Evolutionary conservation across 1,140 invertebrate genomes (phyloP).

Genomic region (Pogonognathellus flavescens): DNA sequence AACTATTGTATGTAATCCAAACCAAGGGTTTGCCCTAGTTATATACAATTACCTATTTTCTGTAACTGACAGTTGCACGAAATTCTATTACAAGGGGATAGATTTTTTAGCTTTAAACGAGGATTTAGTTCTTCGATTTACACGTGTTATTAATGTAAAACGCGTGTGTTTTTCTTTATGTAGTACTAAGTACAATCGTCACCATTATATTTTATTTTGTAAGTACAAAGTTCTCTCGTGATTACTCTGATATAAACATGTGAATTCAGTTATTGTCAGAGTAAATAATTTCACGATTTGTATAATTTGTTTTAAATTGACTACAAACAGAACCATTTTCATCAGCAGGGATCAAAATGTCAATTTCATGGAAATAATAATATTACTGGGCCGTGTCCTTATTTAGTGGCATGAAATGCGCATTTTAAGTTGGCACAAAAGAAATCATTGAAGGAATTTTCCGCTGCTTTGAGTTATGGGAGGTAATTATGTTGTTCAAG

Average conservation of each 20-base stretch:
- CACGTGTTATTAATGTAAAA: not conserved
- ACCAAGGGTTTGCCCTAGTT: not conserved
- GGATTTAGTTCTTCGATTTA: not conserved
- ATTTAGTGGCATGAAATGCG: not conserved
- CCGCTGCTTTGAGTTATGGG: too few relatives aligned
- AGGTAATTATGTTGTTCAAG: too few relatives aligned
- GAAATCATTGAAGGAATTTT: too few relatives aligned
- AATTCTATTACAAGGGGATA: constrained; percentile 23
- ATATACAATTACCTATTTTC: too few relatives aligned
- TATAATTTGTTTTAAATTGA: not conserved
- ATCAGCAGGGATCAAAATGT: not conserved
- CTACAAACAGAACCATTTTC: not conserved
- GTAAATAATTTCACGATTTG: not conserved
- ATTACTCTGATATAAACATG: not conserved
- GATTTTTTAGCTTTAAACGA: not conserved
- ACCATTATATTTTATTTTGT: not conserved
- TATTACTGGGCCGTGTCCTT: not conserved
- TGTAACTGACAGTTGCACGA: not conserved
- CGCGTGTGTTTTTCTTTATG: not conserved
- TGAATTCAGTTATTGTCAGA: not conserved
- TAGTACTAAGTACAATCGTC: too few relatives aligned
- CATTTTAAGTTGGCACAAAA: not conserved
- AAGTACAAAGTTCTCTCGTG: not conserved
- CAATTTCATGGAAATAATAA: constrained; percentile 6
- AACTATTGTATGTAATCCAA: too few relatives aligned